Evolutionary conservation across 2,797 vertebrate species (phyloP), one percentile per base, ranked within the genome.

Genomic region (Phoeniculus purpureus): DNA sequence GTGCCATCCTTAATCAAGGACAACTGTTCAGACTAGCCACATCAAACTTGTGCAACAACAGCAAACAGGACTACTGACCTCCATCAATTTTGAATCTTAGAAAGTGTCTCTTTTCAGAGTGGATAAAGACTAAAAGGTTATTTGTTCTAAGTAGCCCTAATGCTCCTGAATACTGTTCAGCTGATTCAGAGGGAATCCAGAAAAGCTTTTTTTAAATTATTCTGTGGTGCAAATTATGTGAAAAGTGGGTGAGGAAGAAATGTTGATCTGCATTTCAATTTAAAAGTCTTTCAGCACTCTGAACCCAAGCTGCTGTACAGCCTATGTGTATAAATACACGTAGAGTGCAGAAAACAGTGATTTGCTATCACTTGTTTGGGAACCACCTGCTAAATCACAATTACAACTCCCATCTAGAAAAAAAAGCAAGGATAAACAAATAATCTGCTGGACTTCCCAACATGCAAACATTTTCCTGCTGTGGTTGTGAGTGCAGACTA

Each of bases 191-290:
- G 91, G 70, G 15, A 95, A 94, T 19, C 26, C n/a, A 78, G 64
- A 37, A 73, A 64, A 78, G 73, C 62, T 91, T 87, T 94, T 89
- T 93, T 94, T 85, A 81, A 83, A 86, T 45, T 61, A 88, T 65
- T 78, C 81, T 79, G 65, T 91, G 61, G 87, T 95, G 72, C 45
- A 89, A 92, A 90, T 93, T 86, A 93, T 87, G 75, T 91, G 81
- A 86, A 93, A 94, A 89, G 94, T 64, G 80, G 71, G 55, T 86
- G 83, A 88, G 68, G 43, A 88, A 82, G 67, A 71, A 92, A 91
- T 84, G 54, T 81, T 79, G 54, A 83, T 92, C 68, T 82, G 86
- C 87, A 92, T 93, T 95, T 91, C 88, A 92, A 85, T 50, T 77
- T 90, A n/a, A 62, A 91, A 89, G 61, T 75, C 68, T 37, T 87